phyloP scores from a whole-genome alignment of 1,140 invertebrate genomes.

The Drosophila burlai region DNA sequence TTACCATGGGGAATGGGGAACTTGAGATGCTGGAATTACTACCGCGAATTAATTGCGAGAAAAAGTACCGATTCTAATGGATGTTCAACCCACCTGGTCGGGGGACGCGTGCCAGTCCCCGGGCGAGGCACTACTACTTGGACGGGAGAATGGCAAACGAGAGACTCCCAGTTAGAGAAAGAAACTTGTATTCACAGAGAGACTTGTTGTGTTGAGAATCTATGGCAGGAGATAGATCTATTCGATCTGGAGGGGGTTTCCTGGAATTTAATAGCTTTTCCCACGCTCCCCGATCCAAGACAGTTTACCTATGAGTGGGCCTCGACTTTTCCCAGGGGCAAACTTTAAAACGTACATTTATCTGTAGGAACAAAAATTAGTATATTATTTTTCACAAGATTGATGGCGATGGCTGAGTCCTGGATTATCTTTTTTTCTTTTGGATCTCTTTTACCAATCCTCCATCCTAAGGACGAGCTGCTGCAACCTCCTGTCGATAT shows the following conservation, averaged over 20 bases:
- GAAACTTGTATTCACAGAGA: neutral
- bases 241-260: conserved; percentile 46
- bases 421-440: neutral
- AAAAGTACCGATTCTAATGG: conserved; percentile 45
- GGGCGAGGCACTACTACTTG: neutral
- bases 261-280: conserved; percentile 60
- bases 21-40: conserved; percentile 15
- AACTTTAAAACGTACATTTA: neutral
- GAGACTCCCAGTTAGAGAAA: neutral
- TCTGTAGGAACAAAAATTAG: no score
- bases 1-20: conserved; percentile 39
- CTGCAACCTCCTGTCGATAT: neutral
- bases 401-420: neutral
- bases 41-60: conserved; percentile 42
- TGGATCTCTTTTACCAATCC: neutral
- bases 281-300: conserved; percentile 22
- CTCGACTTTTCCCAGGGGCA: conserved; percentile 5
- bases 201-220: neutral
- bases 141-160: neutral
- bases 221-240: neutral
- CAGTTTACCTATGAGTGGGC: neutral
- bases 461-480: neutral
- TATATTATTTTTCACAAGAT: neutral
- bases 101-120: conserved; percentile 32
- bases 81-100: conserved; percentile 9